Base-by-base conservation (phyloP, 2,797 vertebrate genomes). In the Strix occidentalis region DNA sequence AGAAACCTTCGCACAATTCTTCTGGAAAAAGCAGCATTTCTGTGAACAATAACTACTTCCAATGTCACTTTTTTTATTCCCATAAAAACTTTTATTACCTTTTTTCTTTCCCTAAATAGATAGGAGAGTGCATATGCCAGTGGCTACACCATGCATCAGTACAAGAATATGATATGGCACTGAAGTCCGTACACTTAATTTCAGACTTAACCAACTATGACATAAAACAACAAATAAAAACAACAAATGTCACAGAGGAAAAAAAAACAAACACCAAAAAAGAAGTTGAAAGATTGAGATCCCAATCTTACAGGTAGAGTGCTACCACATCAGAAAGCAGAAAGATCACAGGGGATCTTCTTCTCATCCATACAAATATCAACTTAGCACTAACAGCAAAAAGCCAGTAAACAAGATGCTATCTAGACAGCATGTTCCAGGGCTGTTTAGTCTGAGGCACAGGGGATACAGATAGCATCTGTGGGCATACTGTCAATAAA, bases 111-210 rank as follows among this genome's bases (percentile, higher is more conserved):
- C 10, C 14, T 37, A 16, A 58, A 45, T 77, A 71, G 26, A 66
- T 5, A 12, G 41, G 12, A 5, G 6, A 81, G 46, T 0, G 0
- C 35, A 16, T 0, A 4, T 43, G 61, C 61, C 61, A 33, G 58
- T 15, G 35, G 31, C 75, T 80, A 25, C 26, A 2, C 33, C 25
- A 14, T 14, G 28, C 39, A 23, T n/a, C 66, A n/a, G 35, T 6
- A 43, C 33, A 37, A 29, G 48, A 51, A 37, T 4, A 26, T 1
- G 10, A 16, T 21, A 21, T 1, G 14, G 71, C 53, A 41, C 63
- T 21, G 39, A 21, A 66, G 33, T 18, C 29, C 2, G 1, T 26
- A 46, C 23, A 5, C 37, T 63, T 68, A 10, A 29, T 74, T 87
- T 85, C 68, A 83, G 68, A 60, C n/a, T 75, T 74, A 56, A 86